Base-by-base conservation (phyloP, 2,888 invertebrate genomes). In the Drosophila gaucha region DNA sequence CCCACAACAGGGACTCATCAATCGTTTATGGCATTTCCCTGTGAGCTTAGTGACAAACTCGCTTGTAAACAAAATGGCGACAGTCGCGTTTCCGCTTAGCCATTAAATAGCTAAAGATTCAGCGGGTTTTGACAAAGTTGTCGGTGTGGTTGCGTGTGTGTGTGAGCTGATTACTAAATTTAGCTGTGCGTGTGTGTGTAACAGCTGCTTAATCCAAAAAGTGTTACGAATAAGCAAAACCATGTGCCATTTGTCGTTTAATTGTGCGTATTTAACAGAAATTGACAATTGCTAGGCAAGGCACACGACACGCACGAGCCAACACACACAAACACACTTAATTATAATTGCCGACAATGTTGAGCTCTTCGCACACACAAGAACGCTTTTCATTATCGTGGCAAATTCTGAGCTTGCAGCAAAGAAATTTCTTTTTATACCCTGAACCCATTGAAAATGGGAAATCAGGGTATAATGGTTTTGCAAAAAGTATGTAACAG, bases 201-300 rank as follows among this genome's bases (percentile, higher is more conserved):
- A 58, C 64, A 78, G 67, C 51, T 52, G 83, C 79, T 86, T 85
- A 87, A 85, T 55, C 59, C 55, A 22, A 12, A 51, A 75, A 76
- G 46, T 60, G 51, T 63, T 58, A 52, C 30, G 12, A 38, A 54
- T 18, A 10, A 35, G 46, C 49, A 50, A 59, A 65, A 64, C 46
- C 64, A 51, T 68, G 65, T 66, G 55, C 47, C 71, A 85, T 78
- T 82, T 75, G 63, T 39, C 60, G 65, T 82, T 88, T 83, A 82
- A 88, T 86, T 88, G 82, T 67, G 88, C 84, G 67, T 57, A 72
- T 75, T 82, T 83, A 86, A 82, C 63, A 70, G 88, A 82, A 82
- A 83, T 74, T 86, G 84, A 70, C 69, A 82, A 86, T 88, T 88
- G 86, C 88, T 72, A 63, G 75, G 51, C 74, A 41, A 43, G 57